Evolutionary conservation across 1,140 invertebrate species (phyloP).

Genomic region (Drepana arcuata): DNA sequence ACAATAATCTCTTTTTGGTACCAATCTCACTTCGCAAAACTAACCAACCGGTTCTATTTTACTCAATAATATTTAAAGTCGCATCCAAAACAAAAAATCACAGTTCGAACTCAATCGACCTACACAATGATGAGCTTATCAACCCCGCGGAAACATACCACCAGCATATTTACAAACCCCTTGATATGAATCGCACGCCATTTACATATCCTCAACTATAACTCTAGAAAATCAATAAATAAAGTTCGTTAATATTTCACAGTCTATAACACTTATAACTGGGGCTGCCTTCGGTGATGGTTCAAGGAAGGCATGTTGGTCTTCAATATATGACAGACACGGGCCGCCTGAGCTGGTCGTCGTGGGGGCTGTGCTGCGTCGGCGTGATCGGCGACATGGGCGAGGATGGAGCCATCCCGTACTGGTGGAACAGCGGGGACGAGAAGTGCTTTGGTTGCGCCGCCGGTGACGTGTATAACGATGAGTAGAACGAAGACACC

Average conservation of each 20-base stretch:
- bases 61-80: constrained; percentile 42
- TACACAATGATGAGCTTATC: constrained; percentile 4
- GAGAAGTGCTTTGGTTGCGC: constrained; percentile 56
- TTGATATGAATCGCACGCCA: constrained; percentile 49
- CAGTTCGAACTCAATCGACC: constrained; percentile 47
- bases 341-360: constrained; percentile 60
- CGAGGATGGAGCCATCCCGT: constrained; percentile 42
- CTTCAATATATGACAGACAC: constrained; percentile 69
- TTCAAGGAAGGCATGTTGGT: constrained; percentile 59
- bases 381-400: constrained; percentile 48
- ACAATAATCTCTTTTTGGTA: constrained; percentile 68
- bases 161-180: constrained; percentile 56
- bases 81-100: constrained; percentile 59
- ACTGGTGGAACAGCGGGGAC: constrained; percentile 55
- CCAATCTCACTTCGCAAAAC: constrained; percentile 63
- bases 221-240: constrained; percentile 48
- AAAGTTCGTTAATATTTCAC: constrained; percentile 25
- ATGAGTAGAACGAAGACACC: constrained; percentile 62
- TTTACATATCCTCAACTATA: constrained; percentile 37
- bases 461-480: constrained; percentile 55
- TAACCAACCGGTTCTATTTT: constrained; percentile 36
- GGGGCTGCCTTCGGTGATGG: neutral
- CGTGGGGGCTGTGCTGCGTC: constrained; percentile 60
- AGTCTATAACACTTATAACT: constrained; percentile 25
- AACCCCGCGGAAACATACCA: constrained; percentile 26